Evolutionary conservation across 2,888 invertebrate genomes (phyloP).

Genomic region (Galerucella pusilla): DNA sequence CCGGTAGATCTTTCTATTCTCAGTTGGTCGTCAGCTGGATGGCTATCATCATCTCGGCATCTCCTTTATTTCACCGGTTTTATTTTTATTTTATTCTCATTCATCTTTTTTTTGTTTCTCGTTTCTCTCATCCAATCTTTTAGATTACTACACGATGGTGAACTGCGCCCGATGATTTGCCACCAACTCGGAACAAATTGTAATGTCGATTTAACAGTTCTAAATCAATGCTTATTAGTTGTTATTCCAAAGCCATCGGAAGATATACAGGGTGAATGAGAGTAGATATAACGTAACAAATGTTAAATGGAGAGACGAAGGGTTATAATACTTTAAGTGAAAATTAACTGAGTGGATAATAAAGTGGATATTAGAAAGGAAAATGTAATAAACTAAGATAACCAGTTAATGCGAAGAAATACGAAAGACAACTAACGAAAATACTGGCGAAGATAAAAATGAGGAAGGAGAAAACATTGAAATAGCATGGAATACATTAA

Average conservation of each 20-base stretch:
- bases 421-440: too few relatives aligned
- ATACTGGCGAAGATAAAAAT: too few relatives aligned
- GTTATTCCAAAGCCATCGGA: not conserved
- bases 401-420: too few relatives aligned
- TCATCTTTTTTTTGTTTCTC: conserved; percentile 3
- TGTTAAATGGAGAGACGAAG: too few relatives aligned
- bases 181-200: conserved; percentile 82
- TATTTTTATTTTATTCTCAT: conserved; percentile 9
- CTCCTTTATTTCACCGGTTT: conserved; percentile 13
- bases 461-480: too few relatives aligned
- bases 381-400: too few relatives aligned
- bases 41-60: conserved; percentile 16
- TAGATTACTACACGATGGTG: conserved; percentile 7
- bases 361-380: too few relatives aligned
- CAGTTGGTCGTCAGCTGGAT: conserved; percentile 3
- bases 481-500: too few relatives aligned
- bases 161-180: conserved; percentile 77
- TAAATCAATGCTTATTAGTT: conserved; percentile 8
- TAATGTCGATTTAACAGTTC: conserved; percentile 64
- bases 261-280: not conserved
- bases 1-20: conserved; percentile 12
- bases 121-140: conserved; percentile 7
- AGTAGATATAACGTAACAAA: not conserved
- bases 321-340: too few relatives aligned
- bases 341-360: too few relatives aligned